Evolutionary conservation across 2,797 vertebrate species (phyloP).

Genomic region (Gila robusta): DNA sequence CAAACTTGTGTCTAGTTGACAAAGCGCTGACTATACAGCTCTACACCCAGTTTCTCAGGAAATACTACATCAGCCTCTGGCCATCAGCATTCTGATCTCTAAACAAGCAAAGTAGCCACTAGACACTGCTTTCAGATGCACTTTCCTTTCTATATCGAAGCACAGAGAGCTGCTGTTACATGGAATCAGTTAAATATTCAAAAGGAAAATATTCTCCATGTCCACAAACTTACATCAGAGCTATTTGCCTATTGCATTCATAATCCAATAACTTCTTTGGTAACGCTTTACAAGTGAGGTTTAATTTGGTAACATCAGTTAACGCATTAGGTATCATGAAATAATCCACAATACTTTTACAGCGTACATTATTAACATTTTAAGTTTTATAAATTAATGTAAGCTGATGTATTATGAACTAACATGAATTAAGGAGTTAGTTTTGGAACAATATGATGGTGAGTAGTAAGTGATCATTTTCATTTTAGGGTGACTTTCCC

Average conservation of each 20-base stretch:
- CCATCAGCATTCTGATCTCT: slow-evolving; percentile 36
- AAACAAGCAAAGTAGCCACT: slow-evolving; percentile 1
- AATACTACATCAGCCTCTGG: slow-evolving; percentile 23
- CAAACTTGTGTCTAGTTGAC: slow-evolving; percentile 38
- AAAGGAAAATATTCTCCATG: neutral
- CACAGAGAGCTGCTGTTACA: neutral
- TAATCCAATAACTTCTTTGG: neutral
- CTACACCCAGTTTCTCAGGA: slow-evolving; percentile 27
- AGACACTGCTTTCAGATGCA: neutral
- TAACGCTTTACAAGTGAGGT: neutral
- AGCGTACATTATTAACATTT: neutral
- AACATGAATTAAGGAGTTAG: neutral
- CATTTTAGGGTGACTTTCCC: neutral
- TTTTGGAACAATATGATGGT: neutral
- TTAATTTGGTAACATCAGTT: neutral
- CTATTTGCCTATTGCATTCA: neutral
- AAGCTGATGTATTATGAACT: neutral
- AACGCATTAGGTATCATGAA: neutral
- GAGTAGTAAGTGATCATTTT: neutral
- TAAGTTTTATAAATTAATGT: neutral
- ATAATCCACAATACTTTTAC: neutral
- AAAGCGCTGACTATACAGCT: slow-evolving; percentile 40
- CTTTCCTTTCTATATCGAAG: neutral
- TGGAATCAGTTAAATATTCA: slow-evolving; percentile 1
- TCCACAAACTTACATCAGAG: neutral